These are phyloP conservation scores for Beroe forskalii DNA, from an alignment of 37 sponge, comb jelly and placozoan genomes.

Conservation along the genomic window DNA sequence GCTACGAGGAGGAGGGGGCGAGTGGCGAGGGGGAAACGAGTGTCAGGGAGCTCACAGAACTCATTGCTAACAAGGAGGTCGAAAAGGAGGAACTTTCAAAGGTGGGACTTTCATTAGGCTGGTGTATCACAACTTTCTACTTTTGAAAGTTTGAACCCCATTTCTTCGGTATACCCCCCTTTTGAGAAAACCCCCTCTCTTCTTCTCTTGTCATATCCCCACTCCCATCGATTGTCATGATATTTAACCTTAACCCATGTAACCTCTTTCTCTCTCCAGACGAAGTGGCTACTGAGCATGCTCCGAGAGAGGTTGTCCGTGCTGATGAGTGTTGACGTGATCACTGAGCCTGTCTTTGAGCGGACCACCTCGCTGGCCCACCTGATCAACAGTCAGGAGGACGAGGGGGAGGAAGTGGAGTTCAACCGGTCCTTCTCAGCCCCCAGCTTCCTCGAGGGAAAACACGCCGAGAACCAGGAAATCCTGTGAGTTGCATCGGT, in stretches of 20 bases:
- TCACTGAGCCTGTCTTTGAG: neutral
- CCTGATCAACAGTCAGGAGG: neutral
- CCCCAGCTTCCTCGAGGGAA: slow-evolving; percentile 33
- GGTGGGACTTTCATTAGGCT: neutral
- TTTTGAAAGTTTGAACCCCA: too few relatives aligned
- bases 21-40: neutral
- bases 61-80: neutral
- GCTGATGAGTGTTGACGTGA: slow-evolving; percentile 41
- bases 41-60: slow-evolving; percentile 18
- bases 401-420: neutral
- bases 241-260: too few relatives aligned
- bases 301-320: neutral
- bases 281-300: slow-evolving; percentile 34
- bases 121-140: too few relatives aligned
- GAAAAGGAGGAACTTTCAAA: slow-evolving; percentile 17
- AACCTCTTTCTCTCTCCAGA: too few relatives aligned
- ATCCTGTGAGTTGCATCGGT: too few relatives aligned
- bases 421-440: slow-evolving; percentile 1
- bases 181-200: too few relatives aligned
- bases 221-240: too few relatives aligned
- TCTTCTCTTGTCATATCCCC: too few relatives aligned
- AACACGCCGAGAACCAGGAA: neutral
- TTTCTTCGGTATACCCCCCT: too few relatives aligned
- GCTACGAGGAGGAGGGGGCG: neutral
- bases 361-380: slow-evolving; percentile 13